Evolutionary conservation across 2,797 vertebrate species (phyloP), one percentile per base, ranked within the genome.

Genomic region (Urosaurus nigricauda): DNA sequence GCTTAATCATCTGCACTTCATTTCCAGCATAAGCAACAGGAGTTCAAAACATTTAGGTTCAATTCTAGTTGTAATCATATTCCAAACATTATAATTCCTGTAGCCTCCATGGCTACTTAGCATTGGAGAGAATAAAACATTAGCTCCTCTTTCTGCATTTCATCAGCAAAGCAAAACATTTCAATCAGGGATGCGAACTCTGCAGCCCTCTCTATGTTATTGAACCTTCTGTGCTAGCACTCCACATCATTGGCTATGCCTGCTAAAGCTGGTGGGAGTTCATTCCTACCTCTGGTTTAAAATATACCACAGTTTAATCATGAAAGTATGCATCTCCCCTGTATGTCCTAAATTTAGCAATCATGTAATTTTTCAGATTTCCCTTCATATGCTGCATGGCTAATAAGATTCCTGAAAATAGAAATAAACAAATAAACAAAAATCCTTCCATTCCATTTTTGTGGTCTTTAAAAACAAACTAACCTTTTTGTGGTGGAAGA

Each of bases 1-100:
- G 47, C 43, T 73, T 89, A 82, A 89, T 81, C 84, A 82, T 58
- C 84, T 86, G 32, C 40, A 86, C 60, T 81, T 85, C 71, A 82
- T 82, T 82, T 86, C 58, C 13, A 82, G 75, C 5, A 3, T 47
- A 56, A 75, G 70, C 78, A 74, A 37, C n/a, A n/a, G 2, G 26
- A 51, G n/a, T 86, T 89, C n/a, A 82, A 82, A 75, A 68, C 43
- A 65, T 75, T 82, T 82, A 53, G 21, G 32, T 85, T 63, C 56
- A 47, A 74, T 79, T 84, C 35, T 58, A 71, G 65, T 51, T 68
- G 53, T 43, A 88, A 71, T 79, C 71, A 77, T 43, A 29, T 79
- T 65, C 47, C 43, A 82, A 65, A 56, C 70, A 85, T 89, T 63
- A 89, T 9, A 8, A 53, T 80, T 17, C 32, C 12, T 75, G 29